A percentile compares a stretch with the other conserved stretches of the same genome.
Evolutionary conservation across 2,113 vertebrate genomes (phyloP).

Genomic region (Triplophysa tibetana): DNA sequence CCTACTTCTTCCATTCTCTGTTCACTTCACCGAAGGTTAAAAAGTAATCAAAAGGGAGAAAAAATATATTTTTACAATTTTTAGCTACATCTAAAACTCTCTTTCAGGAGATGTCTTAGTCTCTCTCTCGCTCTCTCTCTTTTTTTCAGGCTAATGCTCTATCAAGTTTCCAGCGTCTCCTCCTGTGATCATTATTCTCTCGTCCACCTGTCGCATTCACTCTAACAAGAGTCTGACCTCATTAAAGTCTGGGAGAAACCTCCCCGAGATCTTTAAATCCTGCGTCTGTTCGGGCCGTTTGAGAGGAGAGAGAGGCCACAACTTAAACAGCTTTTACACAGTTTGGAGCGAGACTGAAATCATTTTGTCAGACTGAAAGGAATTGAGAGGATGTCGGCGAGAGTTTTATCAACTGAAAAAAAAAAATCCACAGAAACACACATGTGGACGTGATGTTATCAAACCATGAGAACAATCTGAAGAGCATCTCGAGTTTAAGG

Average conservation of each 20-base stretch:
- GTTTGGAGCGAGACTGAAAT: neutral
- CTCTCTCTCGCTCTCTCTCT: neutral
- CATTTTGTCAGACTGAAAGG: neutral
- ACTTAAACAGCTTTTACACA: neutral
- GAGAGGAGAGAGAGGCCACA: neutral
- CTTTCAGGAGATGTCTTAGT: neutral
- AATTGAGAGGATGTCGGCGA: neutral
- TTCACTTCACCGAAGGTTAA: too few relatives aligned
- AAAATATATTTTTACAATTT: neutral
- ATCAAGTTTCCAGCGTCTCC: slow-evolving; percentile 7
- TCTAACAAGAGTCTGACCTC: slow-evolving; percentile 24
- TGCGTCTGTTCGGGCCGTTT: neutral
- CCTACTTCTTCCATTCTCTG: too few relatives aligned
- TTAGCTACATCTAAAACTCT: neutral
- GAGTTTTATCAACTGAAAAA: neutral
- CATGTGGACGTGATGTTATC: too few relatives aligned
- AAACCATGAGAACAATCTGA: too few relatives aligned
- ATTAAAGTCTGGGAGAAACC: neutral
- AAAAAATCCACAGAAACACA: too few relatives aligned
- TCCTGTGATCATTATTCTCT: slow-evolving; percentile 17
- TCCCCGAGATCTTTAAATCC: neutral
- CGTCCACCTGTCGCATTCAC: neutral
- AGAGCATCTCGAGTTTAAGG: too few relatives aligned
- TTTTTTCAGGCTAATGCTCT: neutral
- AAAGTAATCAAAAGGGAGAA: neutral